phyloP scores from a whole-genome alignment of 2,888 invertebrate genomes.

The Caenorhabditis japonica region DNA sequence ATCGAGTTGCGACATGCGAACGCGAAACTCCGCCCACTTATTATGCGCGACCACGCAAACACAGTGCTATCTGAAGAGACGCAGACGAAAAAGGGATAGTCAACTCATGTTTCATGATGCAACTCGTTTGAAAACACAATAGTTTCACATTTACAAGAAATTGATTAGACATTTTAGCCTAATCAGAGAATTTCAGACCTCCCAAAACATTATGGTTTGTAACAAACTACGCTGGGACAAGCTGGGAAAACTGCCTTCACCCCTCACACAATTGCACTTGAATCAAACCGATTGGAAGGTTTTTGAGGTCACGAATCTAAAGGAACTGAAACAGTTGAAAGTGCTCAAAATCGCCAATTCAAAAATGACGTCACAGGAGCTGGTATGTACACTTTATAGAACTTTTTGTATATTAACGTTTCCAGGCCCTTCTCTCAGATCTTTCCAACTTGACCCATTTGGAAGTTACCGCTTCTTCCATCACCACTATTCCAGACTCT shows the following conservation, averaged over 20 bases:
- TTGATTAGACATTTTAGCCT: no score
- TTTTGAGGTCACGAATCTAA: constrained; percentile 32
- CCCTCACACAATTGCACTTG: constrained; percentile 53
- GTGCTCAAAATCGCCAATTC: constrained; percentile 47
- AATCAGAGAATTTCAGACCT: constrained; percentile 58
- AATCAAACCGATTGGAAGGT: constrained; percentile 58
- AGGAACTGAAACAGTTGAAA: constrained; percentile 29
- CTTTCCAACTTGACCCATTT: constrained; percentile 42
- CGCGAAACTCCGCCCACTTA: no score
- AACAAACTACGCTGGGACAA: constrained; percentile 56
- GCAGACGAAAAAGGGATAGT: no score
- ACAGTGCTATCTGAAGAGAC: no score
- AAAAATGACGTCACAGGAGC: constrained; percentile 50
- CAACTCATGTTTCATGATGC: no score
- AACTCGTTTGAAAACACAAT: no score
- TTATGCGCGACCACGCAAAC: no score
- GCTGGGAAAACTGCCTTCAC: constrained; percentile 44
- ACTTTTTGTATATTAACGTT: no score
- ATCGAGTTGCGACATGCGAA: no score
- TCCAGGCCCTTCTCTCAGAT: constrained; percentile 30
- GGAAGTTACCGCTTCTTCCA: constrained; percentile 34
- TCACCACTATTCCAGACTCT: constrained; percentile 26
- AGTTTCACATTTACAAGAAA: no score
- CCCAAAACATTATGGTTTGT: constrained; percentile 56
- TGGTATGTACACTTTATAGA: constrained; percentile 38